These are phyloP conservation scores for Lepidurus packardi DNA, from an alignment of 1,140 invertebrate species.

Conservation along the genomic window DNA sequence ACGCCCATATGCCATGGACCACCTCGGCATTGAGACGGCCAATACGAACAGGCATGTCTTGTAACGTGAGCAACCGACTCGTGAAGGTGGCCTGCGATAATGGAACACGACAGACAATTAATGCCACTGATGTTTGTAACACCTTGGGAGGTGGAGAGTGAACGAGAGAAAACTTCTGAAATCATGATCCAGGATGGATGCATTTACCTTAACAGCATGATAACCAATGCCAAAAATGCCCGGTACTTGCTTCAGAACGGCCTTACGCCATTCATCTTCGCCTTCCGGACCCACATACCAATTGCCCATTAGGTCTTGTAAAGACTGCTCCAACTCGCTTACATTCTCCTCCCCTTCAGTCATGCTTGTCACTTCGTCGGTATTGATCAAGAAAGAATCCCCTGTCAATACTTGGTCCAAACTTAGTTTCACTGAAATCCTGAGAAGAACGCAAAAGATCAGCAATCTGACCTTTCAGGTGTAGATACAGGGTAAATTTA, in stretches of 20 bases:
- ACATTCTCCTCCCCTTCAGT: background rate
- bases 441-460: conserved; percentile 36
- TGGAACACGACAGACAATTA: conserved; percentile 32
- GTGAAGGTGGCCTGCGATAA: conserved; percentile 41
- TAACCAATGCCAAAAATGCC: conserved; percentile 49
- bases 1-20: conserved; percentile 51
- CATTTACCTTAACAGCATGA: conserved; percentile 39
- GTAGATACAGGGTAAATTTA: conserved; percentile 32
- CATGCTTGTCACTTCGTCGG: conserved; percentile 35
- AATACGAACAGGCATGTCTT: conserved; percentile 44
- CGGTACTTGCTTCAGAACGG: conserved; percentile 43
- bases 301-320: conserved; percentile 45
- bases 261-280: conserved; percentile 45
- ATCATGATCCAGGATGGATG: too few relatives aligned
- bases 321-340: conserved; percentile 41
- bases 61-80: conserved; percentile 44
- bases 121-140: conserved; percentile 12
- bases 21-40: conserved; percentile 47
- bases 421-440: conserved; percentile 49
- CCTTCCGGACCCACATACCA: conserved; percentile 49
- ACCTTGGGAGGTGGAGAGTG: background rate
- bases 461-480: conserved; percentile 23
- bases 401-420: conserved; percentile 49
- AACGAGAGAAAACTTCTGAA: too few relatives aligned
- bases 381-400: conserved; percentile 39